phyloP scores from a whole-genome alignment of 1,140 invertebrate species.

The Scaptomyza montana region DNA sequence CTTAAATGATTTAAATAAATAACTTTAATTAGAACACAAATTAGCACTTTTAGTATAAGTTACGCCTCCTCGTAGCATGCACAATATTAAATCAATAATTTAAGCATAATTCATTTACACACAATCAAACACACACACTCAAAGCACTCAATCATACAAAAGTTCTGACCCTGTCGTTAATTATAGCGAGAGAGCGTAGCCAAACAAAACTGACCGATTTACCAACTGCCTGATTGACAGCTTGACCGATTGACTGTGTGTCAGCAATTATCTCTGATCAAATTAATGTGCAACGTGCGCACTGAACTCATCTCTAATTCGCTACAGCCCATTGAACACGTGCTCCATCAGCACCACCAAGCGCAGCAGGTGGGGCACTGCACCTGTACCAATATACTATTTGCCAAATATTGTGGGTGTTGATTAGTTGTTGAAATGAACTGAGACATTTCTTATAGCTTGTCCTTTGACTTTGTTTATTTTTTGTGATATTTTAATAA shows the following conservation, averaged over 20 bases:
- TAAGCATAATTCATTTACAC: slow-evolving; percentile 45
- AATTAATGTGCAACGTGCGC: slow-evolving; percentile 55
- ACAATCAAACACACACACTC: slow-evolving; percentile 13
- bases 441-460: no score
- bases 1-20: slow-evolving; percentile 50
- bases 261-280: slow-evolving; percentile 31
- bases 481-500: slow-evolving; percentile 34
- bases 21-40: slow-evolving; percentile 41
- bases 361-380: neutral
- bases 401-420: slow-evolving; percentile 30
- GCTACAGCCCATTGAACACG: slow-evolving; percentile 39
- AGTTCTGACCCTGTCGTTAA: slow-evolving; percentile 49
- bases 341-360: slow-evolving; percentile 12
- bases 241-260: slow-evolving; percentile 15
- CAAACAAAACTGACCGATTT: slow-evolving; percentile 23
- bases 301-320: slow-evolving; percentile 39
- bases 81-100: slow-evolving; percentile 19
- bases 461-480: neutral
- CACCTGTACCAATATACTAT: neutral
- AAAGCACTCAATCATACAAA: slow-evolving; percentile 14
- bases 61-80: neutral
- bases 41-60: slow-evolving; percentile 37
- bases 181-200: slow-evolving; percentile 38
- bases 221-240: slow-evolving; percentile 1
- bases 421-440: slow-evolving; percentile 21